A percentile compares a stretch with the other conserved stretches of the same genome.
Evolutionary conservation across 2,797 vertebrate genomes (phyloP).

Genomic region (Vespertilio murinus): DNA sequence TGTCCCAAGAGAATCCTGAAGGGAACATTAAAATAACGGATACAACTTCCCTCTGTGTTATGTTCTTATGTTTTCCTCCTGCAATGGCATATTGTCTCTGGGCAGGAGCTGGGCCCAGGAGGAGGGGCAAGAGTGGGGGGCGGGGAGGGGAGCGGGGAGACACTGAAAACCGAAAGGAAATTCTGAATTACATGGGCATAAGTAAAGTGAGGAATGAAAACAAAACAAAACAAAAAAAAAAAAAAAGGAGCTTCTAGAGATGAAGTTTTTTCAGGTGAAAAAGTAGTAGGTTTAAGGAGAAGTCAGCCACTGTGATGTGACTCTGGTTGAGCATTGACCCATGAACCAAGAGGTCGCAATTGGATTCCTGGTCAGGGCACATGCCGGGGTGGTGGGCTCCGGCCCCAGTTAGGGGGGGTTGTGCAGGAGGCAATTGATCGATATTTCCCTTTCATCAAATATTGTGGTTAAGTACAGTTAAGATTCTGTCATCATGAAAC

Average conservation of each 20-base stretch:
- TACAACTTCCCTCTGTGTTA: neutral
- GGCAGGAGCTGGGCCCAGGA: neutral
- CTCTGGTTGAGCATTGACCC: too few relatives aligned
- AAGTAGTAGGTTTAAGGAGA: neutral
- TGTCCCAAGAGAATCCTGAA: neutral
- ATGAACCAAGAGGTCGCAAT: too few relatives aligned
- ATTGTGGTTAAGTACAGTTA: neutral
- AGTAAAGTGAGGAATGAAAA: neutral
- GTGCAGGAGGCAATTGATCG: too few relatives aligned
- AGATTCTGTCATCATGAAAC: neutral
- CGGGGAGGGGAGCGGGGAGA: too few relatives aligned
- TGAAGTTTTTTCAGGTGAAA: conserved; percentile 10
- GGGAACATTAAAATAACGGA: neutral
- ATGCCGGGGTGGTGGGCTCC: too few relatives aligned
- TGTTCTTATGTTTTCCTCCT: neutral
- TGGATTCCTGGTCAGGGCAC: too few relatives aligned
- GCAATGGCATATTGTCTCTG: neutral
- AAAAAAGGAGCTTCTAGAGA: neutral
- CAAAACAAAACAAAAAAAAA: too few relatives aligned
- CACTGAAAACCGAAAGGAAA: neutral
- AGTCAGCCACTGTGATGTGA: neutral
- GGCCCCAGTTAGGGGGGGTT: too few relatives aligned
- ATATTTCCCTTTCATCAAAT: too few relatives aligned
- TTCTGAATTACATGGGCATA: neutral
- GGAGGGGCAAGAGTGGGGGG: too few relatives aligned